Evolutionary conservation across 2,888 invertebrate genomes (phyloP).

Genomic region (Stenotaenia linearis): DNA sequence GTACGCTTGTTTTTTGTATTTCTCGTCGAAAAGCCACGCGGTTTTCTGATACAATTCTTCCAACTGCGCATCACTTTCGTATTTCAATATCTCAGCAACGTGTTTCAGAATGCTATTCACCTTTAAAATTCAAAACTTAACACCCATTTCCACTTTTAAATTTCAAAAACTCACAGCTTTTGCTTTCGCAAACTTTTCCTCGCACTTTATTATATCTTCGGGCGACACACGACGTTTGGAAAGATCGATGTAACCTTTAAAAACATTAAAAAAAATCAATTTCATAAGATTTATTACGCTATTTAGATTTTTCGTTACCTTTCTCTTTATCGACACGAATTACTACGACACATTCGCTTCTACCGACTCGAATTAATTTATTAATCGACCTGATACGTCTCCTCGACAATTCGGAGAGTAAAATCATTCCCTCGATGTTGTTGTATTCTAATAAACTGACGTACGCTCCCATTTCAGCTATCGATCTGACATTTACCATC

Average conservation of each 20-base stretch:
- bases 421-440: slow-evolving; percentile 98
- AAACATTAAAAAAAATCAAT: slow-evolving; percentile 40
- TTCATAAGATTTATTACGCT: not conserved
- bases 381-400: slow-evolving; percentile 98
- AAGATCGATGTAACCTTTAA: slow-evolving; percentile 90
- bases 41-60: slow-evolving; percentile 94
- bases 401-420: slow-evolving; percentile 94
- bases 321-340: slow-evolving; percentile 99
- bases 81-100: slow-evolving; percentile 89
- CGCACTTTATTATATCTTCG: slow-evolving; percentile 97
- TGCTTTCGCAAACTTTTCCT: slow-evolving; percentile 95
- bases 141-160: no score
- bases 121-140: no score
- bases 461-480: slow-evolving; percentile 99
- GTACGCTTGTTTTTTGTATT: slow-evolving; percentile 90
- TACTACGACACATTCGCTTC: slow-evolving; percentile 98
- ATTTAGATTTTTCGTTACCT: slow-evolving; percentile 55
- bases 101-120: slow-evolving; percentile 92
- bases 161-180: slow-evolving; percentile 66
- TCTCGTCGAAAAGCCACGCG: slow-evolving; percentile 97
- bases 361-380: slow-evolving; percentile 95
- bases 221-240: slow-evolving; percentile 97
- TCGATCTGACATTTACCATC: slow-evolving; percentile 93
- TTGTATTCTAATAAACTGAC: slow-evolving; percentile 97
- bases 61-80: slow-evolving; percentile 82